Conservation (phyloP, 2,888 invertebrate genomes). For the Syrista parreyssii region DNA sequence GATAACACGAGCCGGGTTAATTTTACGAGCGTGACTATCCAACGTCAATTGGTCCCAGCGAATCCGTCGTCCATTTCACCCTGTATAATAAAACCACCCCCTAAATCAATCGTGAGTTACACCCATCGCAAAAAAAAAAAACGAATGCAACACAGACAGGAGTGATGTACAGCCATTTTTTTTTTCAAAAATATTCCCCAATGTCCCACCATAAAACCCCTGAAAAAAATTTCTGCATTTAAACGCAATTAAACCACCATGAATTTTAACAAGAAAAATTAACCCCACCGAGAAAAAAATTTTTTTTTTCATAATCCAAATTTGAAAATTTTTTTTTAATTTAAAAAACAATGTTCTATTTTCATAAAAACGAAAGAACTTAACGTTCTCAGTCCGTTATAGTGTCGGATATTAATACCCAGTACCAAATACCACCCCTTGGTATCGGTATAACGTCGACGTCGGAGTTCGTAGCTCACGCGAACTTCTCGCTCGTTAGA, state of each 20-base stretch:
- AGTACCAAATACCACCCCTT: constrained; percentile 25
- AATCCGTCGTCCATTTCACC: background rate
- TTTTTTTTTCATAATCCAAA: no score
- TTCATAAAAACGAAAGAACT: no score
- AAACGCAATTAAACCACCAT: background rate
- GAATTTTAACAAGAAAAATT: no score
- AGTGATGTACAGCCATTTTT: background rate
- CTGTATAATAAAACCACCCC: background rate
- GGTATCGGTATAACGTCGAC: constrained; percentile 3
- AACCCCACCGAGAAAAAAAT: no score
- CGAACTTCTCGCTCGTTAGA: constrained; percentile 37
- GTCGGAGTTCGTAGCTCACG: constrained; percentile 37
- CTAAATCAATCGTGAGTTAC: background rate
- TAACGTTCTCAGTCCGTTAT: constrained; percentile 13
- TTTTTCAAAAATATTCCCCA: background rate
- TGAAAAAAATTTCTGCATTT: background rate
- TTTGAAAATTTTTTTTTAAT: no score
- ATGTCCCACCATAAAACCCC: background rate
- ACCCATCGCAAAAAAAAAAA: background rate
- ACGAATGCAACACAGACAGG: background rate
- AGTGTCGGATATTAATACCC: constrained; percentile 39
- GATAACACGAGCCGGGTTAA: background rate
- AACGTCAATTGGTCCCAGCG: background rate
- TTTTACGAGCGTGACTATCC: background rate
- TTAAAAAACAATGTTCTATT: no score